These are phyloP conservation scores for Menura novaehollandiae DNA, from an alignment of 2,113 vertebrate genomes.

Conservation along the genomic window DNA sequence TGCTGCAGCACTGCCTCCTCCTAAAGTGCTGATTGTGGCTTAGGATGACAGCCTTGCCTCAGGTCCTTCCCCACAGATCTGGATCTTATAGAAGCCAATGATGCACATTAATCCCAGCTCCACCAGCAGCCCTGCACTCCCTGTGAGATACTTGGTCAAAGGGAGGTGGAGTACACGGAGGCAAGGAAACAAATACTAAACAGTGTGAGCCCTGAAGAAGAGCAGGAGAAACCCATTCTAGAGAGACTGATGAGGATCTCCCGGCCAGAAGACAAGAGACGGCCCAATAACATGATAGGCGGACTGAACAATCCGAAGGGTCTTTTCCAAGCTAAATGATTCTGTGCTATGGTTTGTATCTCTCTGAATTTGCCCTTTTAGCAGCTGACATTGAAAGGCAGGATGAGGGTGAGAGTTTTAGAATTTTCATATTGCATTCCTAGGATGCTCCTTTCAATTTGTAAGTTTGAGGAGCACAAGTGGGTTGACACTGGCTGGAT, in stretches of 20 bases:
- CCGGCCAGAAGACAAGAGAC: not conserved
- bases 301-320: not conserved
- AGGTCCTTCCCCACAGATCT: constrained; percentile 82
- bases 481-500: too few species aligned
- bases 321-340: not conserved
- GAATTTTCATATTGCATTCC: not conserved
- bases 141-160: constrained; percentile 84
- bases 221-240: constrained; percentile 80
- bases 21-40: constrained; percentile 81
- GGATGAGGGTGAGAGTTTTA: not conserved
- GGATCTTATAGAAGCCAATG: constrained; percentile 83
- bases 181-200: constrained; percentile 84
- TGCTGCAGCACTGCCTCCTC: constrained; percentile 23
- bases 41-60: constrained; percentile 83
- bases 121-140: constrained; percentile 75
- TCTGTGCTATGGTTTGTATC: not conserved
- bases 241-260: constrained; percentile 35
- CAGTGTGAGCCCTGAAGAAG: constrained; percentile 80
- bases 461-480: not conserved
- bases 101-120: constrained; percentile 71
- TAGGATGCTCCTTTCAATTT: not conserved
- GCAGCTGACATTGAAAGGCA: not conserved
- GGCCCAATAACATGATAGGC: not conserved
- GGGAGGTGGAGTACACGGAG: constrained; percentile 79
- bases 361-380: not conserved